A percentile compares a stretch with the other conserved stretches of the same genome.
Evolutionary conservation across 2,888 invertebrate genomes (phyloP).

Genomic region (Cheilosia vernalis): DNA sequence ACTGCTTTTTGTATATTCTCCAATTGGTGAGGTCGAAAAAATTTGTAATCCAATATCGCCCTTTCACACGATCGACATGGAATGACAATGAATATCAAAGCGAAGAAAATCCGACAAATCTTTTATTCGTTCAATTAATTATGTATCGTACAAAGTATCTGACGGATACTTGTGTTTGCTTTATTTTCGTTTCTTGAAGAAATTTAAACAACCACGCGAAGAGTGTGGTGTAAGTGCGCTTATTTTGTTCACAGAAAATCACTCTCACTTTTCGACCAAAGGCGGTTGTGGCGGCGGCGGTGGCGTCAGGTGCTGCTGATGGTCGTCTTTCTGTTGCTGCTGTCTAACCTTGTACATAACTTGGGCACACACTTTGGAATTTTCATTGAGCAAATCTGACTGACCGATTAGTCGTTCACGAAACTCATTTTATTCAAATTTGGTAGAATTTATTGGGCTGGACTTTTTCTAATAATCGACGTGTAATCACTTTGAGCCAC

Average conservation of each 20-base stretch:
- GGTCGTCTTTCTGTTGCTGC: slow-evolving; percentile 37
- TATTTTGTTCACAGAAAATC: slow-evolving; percentile 54
- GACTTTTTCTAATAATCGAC: slow-evolving; percentile 18
- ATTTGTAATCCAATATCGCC: slow-evolving; percentile 19
- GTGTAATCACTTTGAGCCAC: slow-evolving; percentile 18
- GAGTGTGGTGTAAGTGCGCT: slow-evolving; percentile 47
- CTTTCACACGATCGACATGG: slow-evolving; percentile 4
- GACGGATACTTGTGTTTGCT: slow-evolving; percentile 13
- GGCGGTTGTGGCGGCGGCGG: slow-evolving; percentile 36
- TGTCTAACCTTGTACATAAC: slow-evolving; percentile 69
- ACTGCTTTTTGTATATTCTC: slow-evolving; percentile 40
- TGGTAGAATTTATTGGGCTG: slow-evolving; percentile 54
- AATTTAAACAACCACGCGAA: slow-evolving; percentile 12
- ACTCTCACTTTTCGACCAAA: slow-evolving; percentile 72
- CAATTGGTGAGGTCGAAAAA: slow-evolving; percentile 26
- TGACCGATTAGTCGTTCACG: slow-evolving; percentile 48
- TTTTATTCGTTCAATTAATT: slow-evolving; percentile 8
- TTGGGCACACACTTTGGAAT: slow-evolving; percentile 62
- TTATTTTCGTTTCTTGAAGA: slow-evolving; percentile 21
- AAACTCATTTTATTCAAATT: slow-evolving; percentile 61
- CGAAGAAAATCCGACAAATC: slow-evolving; percentile 33
- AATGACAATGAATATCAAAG: slow-evolving; percentile 31
- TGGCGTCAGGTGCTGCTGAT: slow-evolving; percentile 50
- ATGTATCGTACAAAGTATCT: slow-evolving; percentile 50
- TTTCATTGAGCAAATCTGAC: slow-evolving; percentile 24